Evolutionary conservation across 2,113 vertebrate genomes (phyloP), one percentile per base, ranked within the genome.

Genomic region (Plestiodon gilberti): DNA sequence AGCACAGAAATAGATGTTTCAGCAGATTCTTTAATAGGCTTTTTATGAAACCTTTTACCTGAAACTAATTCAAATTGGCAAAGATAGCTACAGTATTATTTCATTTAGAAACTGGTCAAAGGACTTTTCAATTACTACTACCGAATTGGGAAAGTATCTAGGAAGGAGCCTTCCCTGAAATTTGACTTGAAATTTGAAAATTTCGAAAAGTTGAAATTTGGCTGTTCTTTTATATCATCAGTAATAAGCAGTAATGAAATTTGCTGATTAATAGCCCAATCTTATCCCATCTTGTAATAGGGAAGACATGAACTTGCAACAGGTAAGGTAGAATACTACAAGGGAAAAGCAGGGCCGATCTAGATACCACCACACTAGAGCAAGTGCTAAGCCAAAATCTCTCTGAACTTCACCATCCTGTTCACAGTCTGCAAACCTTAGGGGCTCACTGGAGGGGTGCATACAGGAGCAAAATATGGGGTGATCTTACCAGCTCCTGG

Each of bases 51-150:
- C 5, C 22, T 55, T 65, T 77, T 79, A 23, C 75, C 57, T 78
- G 76, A 81, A 81, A 87, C 23, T 75, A 64, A 81, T 74, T 86
- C 78, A 75, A 65, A 65, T 65, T 43, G 59, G 71, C 33, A 59
- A n/a, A 20, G 59, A 18, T 81, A 38, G 43, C 55, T 69, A 48
- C 40, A 52, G 7, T 35, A 3, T 33, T 59, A 78, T 79, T 35
- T 64, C n/a, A 71, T 79, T 83, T 88, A 80, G 79, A 78, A 28
- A 74, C 15, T 17, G 33, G 25, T 25, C 43, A 62, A 64, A 57
- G 33, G 67, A 74, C 33, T 64, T 78, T 75, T 55, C 33, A 79
- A 55, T 28, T 55, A 84, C 40, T 55, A 79, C 33, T 80, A n/a
- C 59, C 15, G 28, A 79, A 23, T 17, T 73, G 33, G 25, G 35